Evolutionary conservation across 2,888 invertebrate genomes (phyloP).

Genomic region (Stenotaenia linearis): DNA sequence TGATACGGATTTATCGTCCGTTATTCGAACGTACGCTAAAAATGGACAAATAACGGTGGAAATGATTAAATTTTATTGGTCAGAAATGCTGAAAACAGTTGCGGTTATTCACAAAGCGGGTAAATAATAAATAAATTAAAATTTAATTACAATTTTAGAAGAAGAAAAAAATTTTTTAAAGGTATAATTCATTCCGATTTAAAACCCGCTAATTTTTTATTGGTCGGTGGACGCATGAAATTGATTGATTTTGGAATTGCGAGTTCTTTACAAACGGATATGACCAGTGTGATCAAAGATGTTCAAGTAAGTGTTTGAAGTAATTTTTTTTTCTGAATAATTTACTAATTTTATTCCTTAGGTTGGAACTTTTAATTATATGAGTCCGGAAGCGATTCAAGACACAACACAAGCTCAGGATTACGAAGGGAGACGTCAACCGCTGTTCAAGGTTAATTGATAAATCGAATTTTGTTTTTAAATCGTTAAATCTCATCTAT

Average conservation of each 20-base stretch:
- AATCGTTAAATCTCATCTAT: too few species aligned
- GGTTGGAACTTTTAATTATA: constrained; percentile 88
- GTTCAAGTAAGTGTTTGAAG: constrained; percentile 45
- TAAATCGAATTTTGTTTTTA: too few species aligned
- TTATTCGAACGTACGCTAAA: constrained; percentile 55
- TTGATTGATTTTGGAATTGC: constrained; percentile 97
- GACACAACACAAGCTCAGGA: constrained; percentile 33
- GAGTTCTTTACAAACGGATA: constrained; percentile 75
- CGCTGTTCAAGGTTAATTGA: constrained; percentile 54
- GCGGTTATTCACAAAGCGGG: constrained; percentile 83
- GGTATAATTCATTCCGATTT: constrained; percentile 94
- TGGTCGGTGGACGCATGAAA: constrained; percentile 78
- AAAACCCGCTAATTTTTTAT: constrained; percentile 92
- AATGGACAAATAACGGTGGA: constrained; percentile 59
- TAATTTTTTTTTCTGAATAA: not conserved
- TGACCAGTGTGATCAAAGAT: constrained; percentile 79
- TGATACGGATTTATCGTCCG: constrained; percentile 76
- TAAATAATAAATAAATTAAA: constrained; percentile 42
- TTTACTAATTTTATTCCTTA: constrained; percentile 42
- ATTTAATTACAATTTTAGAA: too few species aligned
- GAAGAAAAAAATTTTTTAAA: too few species aligned
- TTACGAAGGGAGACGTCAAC: constrained; percentile 21
- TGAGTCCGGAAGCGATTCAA: constrained; percentile 84
- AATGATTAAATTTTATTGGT: constrained; percentile 81
- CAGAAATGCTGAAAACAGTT: constrained; percentile 87